Base-by-base conservation (phyloP, 2,113 vertebrate species). In the Siniperca chuatsi region DNA sequence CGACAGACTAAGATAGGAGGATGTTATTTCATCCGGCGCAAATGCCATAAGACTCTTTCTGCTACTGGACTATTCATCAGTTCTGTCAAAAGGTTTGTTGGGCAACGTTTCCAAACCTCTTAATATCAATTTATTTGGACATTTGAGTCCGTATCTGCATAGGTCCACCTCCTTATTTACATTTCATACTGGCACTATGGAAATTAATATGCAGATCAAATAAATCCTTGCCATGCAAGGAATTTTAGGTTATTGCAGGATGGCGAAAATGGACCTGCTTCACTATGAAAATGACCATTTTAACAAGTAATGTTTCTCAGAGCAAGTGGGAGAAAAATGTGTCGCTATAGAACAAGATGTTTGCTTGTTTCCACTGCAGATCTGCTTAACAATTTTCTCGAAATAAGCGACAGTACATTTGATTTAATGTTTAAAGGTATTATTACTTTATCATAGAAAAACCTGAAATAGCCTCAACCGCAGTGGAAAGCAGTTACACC, bases 151-250 rank as follows among this genome's bases (percentile, higher is more conserved):
- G 9, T 62, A 29, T 55, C 33, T 70, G 42, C n/a, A 10, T 33
- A 58, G 18, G 10, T 64, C 42, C 50, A 40, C 54, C 40, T 72
- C 62, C 54, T 84, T 68, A 84, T 88, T 82, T 78, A 62, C 52
- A 84, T 77, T 44, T 75, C 62, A 60, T 6, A 68, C 37, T 35
- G 33, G 23, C 58, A 15, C 15, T 55, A 70, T 73, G 85, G 44
- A 72, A 84, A 83, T 87, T 10, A 87, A 88, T 82, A 80, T 90
- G 83, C 79, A 81, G 33, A 78, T 68, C 48, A 40, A 78, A 78
- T 79, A 81, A 85, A 89, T 90, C 46, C 69, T 54, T 52, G 75
- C 69, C 61, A 23, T 48, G 33, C 29, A 25, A 69, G 29, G 62
- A 37, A 44, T 73, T 58, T 81, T 75, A 25, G 48, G 18, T 79